Conservation (phyloP, 37 sponge, comb jelly and placozoan species). For the Agelas oroides region DNA sequence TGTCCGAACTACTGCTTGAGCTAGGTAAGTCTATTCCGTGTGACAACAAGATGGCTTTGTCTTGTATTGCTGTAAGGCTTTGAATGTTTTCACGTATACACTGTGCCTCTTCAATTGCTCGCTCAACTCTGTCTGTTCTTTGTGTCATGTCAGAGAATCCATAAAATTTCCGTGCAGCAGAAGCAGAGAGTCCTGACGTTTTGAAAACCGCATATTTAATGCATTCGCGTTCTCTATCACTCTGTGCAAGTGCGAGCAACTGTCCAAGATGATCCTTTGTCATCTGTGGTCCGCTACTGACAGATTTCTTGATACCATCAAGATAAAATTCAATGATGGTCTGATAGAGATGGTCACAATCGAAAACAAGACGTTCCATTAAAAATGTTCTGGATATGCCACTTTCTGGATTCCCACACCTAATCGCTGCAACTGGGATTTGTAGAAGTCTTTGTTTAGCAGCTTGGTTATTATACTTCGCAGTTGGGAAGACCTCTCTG, state of each 20-base stretch:
- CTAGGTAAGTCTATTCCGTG: background rate
- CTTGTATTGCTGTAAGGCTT: background rate
- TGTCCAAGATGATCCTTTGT: constrained; percentile 9
- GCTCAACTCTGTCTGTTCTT: background rate
- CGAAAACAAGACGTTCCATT: constrained; percentile 1
- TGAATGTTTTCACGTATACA: constrained; percentile 7
- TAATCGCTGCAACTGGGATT: too few relatives aligned
- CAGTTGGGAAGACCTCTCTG: too few relatives aligned
- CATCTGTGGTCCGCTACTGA: background rate
- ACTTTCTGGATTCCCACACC: too few relatives aligned
- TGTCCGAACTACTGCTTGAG: constrained; percentile 2
- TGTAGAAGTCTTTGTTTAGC: too few relatives aligned
- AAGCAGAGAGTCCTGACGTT: constrained; percentile 13
- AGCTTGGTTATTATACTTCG: too few relatives aligned
- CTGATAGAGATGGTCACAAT: constrained; percentile 13
- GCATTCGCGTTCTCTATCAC: constrained; percentile 20
- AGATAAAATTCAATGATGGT: constrained; percentile 5
- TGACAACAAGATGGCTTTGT: constrained; percentile 14
- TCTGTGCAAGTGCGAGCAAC: background rate
- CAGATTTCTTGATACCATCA: constrained; percentile 4
- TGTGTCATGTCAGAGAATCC: constrained; percentile 13
- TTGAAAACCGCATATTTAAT: constrained; percentile 12
- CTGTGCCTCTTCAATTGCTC: background rate
- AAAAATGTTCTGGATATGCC: constrained; percentile 3
- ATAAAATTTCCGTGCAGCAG: constrained; percentile 1